These are phyloP conservation scores for Sprattus sprattus DNA, from an alignment of 2,113 vertebrate species.

Conservation along the genomic window DNA sequence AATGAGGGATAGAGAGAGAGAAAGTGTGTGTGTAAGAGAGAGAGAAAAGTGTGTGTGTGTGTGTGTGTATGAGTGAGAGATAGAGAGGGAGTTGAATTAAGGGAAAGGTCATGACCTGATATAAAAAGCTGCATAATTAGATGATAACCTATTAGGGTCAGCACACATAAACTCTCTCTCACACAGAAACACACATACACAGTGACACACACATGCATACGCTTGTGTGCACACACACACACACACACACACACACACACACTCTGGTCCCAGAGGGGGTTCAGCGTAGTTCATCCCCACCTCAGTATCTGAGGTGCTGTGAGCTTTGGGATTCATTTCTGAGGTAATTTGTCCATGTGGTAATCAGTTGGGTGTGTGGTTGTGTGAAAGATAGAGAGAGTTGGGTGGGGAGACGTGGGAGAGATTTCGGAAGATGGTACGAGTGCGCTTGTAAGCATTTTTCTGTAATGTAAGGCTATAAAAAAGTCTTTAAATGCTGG, in stretches of 20 bases:
- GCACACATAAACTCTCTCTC: conserved; percentile 52
- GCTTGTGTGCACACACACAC: background rate
- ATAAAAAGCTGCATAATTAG: conserved; percentile 74
- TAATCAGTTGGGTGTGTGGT: background rate
- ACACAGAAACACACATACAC: background rate
- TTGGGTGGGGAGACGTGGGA: background rate
- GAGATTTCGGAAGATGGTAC: too few relatives aligned
- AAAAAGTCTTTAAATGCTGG: background rate
- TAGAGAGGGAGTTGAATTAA: conserved; percentile 54
- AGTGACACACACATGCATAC: background rate
- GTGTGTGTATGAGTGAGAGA: conserved; percentile 20
- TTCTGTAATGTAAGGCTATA: background rate
- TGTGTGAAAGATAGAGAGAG: background rate
- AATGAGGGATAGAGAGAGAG: conserved; percentile 26
- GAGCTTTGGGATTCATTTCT: background rate
- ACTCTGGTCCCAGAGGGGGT: conserved; percentile 39
- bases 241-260: conserved; percentile 41
- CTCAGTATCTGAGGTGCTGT: background rate
- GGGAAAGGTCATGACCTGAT: conserved; percentile 66
- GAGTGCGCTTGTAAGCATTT: background rate
- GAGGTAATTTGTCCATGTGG: background rate
- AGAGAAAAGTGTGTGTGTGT: conserved; percentile 13
- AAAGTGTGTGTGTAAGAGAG: conserved; percentile 41
- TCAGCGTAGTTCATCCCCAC: conserved; percentile 25
- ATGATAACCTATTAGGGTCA: conserved; percentile 69